Evolutionary conservation across 1,140 invertebrate genomes (phyloP).

Genomic region (Sycophila sp.): DNA sequence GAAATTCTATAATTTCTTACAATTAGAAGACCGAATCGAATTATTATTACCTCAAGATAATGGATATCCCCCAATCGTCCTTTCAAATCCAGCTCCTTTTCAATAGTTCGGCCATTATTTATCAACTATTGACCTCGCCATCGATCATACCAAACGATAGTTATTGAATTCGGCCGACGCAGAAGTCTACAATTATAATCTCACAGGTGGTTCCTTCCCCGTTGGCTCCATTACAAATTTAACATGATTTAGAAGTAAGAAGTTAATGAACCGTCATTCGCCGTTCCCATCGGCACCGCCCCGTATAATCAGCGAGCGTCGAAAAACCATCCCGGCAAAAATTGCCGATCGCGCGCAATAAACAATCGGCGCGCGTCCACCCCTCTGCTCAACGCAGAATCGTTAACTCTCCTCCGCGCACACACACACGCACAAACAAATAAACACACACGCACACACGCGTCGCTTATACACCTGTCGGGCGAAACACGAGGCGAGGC

Average conservation of each 20-base stretch:
- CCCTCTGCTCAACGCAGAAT: neutral
- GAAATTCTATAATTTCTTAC: no score
- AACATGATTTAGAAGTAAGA: constrained; percentile 27
- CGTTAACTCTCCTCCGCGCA: neutral
- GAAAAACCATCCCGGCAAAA: neutral
- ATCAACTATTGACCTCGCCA: no score
- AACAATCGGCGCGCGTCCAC: neutral
- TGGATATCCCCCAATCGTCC: no score
- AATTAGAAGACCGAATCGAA: no score
- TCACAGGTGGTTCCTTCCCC: constrained; percentile 20
- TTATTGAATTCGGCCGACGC: neutral
- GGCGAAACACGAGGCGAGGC: no score
- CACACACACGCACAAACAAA: no score
- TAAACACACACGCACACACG: no score
- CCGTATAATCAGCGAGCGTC: neutral
- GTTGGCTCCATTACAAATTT: constrained; percentile 2
- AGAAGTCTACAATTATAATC: neutral
- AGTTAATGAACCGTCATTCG: constrained; percentile 15
- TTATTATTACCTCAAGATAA: no score
- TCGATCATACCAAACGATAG: neutral
- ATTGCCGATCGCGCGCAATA: neutral
- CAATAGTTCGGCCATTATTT: no score
- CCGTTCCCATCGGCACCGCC: no score
- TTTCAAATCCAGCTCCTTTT: no score
- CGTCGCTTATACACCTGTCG: constrained; percentile 1